phyloP scores from a whole-genome alignment of 2,113 vertebrate species.

The Raja brachyura region DNA sequence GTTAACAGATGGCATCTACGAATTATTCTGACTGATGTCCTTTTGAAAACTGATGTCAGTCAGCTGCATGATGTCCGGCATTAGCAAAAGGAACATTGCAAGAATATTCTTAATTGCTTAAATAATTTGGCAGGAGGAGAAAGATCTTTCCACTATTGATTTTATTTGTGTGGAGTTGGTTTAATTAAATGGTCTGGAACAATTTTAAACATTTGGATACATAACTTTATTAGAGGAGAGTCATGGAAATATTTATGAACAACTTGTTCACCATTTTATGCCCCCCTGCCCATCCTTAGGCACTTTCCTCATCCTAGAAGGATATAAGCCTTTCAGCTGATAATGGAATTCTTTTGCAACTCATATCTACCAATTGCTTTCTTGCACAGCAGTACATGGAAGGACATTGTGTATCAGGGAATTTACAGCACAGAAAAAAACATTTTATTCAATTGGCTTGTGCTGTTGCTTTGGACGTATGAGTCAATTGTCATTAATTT shows the following conservation, averaged over 20 bases:
- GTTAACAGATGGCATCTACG: slow-evolving; percentile 38
- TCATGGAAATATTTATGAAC: background rate
- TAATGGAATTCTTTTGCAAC: background rate
- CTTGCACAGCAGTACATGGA: background rate
- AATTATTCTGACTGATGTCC: slow-evolving; percentile 45
- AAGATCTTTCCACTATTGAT: slow-evolving; percentile 37
- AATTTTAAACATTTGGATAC: slow-evolving; percentile 8
- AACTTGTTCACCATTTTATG: background rate
- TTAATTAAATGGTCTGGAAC: background rate
- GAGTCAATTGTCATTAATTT: background rate
- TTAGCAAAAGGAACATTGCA: slow-evolving; percentile 36
- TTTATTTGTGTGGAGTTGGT: background rate
- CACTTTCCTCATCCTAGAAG: too few species aligned
- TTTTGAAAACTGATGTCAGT: slow-evolving; percentile 41
- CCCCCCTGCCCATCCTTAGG: background rate
- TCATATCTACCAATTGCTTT: too few species aligned
- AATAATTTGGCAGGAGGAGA: slow-evolving; percentile 40
- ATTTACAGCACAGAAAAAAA: background rate
- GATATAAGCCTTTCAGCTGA: background rate
- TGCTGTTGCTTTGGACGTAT: background rate
- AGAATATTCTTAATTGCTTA: slow-evolving; percentile 41
- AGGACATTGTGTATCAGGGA: background rate
- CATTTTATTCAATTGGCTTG: background rate
- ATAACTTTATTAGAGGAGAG: background rate
- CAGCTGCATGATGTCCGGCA: slow-evolving; percentile 34